Percentiles rank a stretch among this genome's conserved stretches.
phyloP scores from a whole-genome alignment of 2,888 invertebrate species.

The Stenodera caucasica region DNA sequence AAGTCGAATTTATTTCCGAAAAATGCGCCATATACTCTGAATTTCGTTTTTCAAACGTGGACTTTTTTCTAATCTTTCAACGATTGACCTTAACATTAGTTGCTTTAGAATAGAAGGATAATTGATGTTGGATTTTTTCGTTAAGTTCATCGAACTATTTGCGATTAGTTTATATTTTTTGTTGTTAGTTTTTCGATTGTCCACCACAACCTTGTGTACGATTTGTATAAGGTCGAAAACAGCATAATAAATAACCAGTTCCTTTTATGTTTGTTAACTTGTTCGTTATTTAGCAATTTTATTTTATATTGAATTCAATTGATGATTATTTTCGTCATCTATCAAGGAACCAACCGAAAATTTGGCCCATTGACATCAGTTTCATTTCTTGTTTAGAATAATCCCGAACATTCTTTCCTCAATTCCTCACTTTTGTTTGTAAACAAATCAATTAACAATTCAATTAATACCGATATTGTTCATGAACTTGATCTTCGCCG shows the following conservation, averaged over 20 bases:
- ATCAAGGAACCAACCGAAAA: too few relatives aligned
- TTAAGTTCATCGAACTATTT: conserved; percentile 27
- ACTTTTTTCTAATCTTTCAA: neutral
- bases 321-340: too few relatives aligned
- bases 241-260: conserved; percentile 35
- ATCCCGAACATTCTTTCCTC: too few relatives aligned
- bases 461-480: too few relatives aligned
- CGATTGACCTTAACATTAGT: neutral
- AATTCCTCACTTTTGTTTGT: too few relatives aligned
- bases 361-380: too few relatives aligned
- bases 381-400: too few relatives aligned
- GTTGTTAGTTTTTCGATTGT: conserved; percentile 9
- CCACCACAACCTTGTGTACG: conserved; percentile 27
- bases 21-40: too few relatives aligned
- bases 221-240: conserved; percentile 28
- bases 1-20: too few relatives aligned
- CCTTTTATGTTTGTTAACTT: conserved; percentile 31
- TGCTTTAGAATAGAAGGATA: neutral
- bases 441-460: too few relatives aligned
- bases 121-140: conserved; percentile 3
- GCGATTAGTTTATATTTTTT: neutral
- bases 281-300: conserved; percentile 30
- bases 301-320: neutral
- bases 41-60: too few relatives aligned
- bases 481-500: too few relatives aligned